A percentile compares a stretch with the other conserved stretches of the same genome.
phyloP scores from a whole-genome alignment of 2,113 vertebrate genomes.

The Vulpes ferrilata region DNA sequence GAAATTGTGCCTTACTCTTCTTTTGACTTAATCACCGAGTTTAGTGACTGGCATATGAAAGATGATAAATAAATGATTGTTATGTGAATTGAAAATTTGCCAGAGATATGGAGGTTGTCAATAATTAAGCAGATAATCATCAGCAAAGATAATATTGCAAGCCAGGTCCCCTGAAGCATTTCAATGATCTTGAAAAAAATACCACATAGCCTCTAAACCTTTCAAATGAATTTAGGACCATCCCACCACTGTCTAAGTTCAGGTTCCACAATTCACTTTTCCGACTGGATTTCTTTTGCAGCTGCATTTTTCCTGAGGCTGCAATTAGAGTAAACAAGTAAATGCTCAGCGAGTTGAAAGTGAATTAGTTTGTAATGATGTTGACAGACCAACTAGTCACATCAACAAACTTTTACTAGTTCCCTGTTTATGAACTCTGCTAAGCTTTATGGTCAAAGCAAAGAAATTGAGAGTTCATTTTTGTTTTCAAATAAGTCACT shows the following conservation, averaged over 20 bases:
- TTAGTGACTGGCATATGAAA: neutral
- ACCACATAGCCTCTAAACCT: neutral
- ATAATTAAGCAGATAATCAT: neutral
- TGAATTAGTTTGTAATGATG: neutral
- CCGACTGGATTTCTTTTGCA: neutral
- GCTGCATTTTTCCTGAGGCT: neutral
- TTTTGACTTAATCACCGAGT: neutral
- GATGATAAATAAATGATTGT: neutral
- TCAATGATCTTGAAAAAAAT: neutral
- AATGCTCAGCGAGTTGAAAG: neutral
- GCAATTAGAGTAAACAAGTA: neutral
- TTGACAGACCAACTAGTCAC: neutral
- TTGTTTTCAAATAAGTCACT: neutral
- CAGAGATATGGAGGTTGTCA: neutral
- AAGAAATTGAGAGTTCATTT: neutral
- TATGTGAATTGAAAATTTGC: neutral
- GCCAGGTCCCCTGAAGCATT: neutral
- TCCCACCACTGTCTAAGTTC: neutral
- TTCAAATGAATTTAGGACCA: neutral
- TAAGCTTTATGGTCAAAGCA: neutral
- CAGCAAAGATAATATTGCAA: neutral
- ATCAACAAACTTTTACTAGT: neutral
- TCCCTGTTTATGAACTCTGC: neutral
- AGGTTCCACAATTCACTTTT: neutral
- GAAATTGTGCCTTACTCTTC: neutral